A percentile compares a stretch with the other conserved stretches of the same genome.
These are phyloP conservation scores for Geothlypis trichas DNA, from an alignment of 2,113 vertebrate species.

Conservation along the genomic window DNA sequence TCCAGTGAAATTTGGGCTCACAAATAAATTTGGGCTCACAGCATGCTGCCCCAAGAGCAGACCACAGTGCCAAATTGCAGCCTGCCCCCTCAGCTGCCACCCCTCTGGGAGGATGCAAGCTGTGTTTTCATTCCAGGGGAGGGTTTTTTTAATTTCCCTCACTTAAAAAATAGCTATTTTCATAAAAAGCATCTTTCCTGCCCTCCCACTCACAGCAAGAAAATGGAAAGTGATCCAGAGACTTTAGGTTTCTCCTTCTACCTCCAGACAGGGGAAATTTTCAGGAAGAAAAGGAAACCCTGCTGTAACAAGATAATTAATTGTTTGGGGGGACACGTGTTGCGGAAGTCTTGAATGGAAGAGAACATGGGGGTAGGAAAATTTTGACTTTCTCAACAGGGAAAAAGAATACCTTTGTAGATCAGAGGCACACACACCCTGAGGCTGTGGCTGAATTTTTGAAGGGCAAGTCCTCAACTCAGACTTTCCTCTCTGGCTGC, in stretches of 20 bases:
- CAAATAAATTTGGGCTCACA: neutral
- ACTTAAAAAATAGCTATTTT: neutral
- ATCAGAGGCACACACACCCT: neutral
- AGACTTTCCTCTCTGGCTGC: neutral
- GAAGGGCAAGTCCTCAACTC: neutral
- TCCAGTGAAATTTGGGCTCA: neutral
- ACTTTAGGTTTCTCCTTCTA: neutral
- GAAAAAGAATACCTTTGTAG: neutral
- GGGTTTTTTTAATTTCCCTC: neutral
- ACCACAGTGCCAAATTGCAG: neutral
- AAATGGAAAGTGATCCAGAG: neutral
- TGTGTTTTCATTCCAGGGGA: neutral
- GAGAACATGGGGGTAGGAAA: neutral
- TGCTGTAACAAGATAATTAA: neutral
- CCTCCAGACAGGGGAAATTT: neutral
- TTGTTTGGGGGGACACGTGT: neutral
- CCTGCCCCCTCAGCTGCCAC: neutral
- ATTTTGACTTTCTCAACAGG: neutral
- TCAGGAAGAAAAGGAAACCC: neutral
- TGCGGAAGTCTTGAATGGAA: neutral
- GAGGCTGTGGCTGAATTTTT: neutral
- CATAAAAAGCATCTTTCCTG: neutral
- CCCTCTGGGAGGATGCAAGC: neutral
- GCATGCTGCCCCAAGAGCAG: accelerated
- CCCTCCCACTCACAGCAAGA: neutral